Base-by-base conservation (phyloP, 2,797 vertebrate genomes). In the Myotis daubentonii region DNA sequence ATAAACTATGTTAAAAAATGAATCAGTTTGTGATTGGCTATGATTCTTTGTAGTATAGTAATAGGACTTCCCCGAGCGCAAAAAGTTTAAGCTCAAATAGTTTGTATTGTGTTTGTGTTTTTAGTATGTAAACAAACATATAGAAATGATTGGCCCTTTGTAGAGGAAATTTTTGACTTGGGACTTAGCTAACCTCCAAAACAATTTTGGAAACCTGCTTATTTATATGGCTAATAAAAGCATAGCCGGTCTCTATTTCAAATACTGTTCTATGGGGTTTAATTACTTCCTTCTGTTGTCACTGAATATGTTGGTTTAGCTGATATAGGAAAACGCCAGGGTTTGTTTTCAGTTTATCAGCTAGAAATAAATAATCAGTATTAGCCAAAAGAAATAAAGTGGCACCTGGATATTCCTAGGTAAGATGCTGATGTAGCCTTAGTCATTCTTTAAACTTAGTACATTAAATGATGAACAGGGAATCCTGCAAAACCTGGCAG, bases 381-480 rank as follows among this genome's bases (percentile, higher is more conserved):
- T 97, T 96, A 97, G 70, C 91, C 92, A 0, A 81, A 89, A 93
- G 70, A 81, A 90, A 86, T 23, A 36, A 92, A 87, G 23, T 89
- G 84, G 75, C 79, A 93, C 82, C 65, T 51, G 87, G 66, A 78
- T 97, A 33, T 96, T 95, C 76, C 30, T 97, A 91, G 93, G 92
- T 97, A 96, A 97, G 94, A 78, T 97, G 90, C 96, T 97, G 91
- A 93, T 95, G 88, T 94, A 66, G 95, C 97, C 97, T 76, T 91
- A 97, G 96, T 88, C 93, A 87, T 97, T 98, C 98, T 99, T 99
- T 98, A 99, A 99, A 98, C 99, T 98, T 99, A 98, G 98, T 99
- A 98, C 98, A 98, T 99, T 99, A 98, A 99, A 99, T 98, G 98
- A 98, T 98, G 98, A 99, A 99, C 99, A 99, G 99, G 99, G 99